Base-by-base conservation (phyloP, 2,888 invertebrate genomes). In the Hymenopus coronatus region DNA sequence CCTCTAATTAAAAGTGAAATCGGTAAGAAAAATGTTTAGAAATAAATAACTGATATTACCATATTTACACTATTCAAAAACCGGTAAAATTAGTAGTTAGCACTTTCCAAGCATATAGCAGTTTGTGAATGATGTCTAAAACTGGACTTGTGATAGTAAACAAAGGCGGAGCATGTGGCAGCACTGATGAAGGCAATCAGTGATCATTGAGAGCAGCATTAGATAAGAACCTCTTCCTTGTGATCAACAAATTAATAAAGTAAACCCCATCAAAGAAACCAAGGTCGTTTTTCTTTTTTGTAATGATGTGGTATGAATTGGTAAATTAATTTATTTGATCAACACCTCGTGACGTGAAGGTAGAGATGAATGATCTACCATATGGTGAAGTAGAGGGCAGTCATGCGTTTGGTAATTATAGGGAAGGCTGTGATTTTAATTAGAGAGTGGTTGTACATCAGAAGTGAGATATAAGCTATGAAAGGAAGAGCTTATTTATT, bases 311-410 rank as follows among this genome's bases (percentile, higher is more conserved):
- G 54, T 89, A 83, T 89, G 89, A 89, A 89, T 89, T 82, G 81
- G 85, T 89, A 87, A 90, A 89, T 88, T 89, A 89, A 90, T 90
- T 89, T 90, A 90, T 89, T 89, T 90, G 90, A 89, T 89, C 88
- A 90, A 85, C 89, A 88, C 88, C 88, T 86, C 83, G 84, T 30
- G 84, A 30, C 83, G 81, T 25, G 70, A 84, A 28, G 28, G 40
- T 84, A 82, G 82, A 89, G 88, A 83, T 86, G 83, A 46, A 90
- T 87, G 46, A 81, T 87, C 82, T n/a, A 25, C 87, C 82, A 82
- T 33, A 82, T 87, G 87, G 87, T 81, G 81, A 86, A 86, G 85
- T n/a, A 27, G 85, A 27, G n/a, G 33, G 30, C 82, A 87, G 33
- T 87, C 87, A 27, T 82, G 87, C 30, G 85, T 30, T 33, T 82